These are phyloP conservation scores for Ypsolopha scabrella DNA, from an alignment of 2,888 invertebrate species.

Conservation along the genomic window DNA sequence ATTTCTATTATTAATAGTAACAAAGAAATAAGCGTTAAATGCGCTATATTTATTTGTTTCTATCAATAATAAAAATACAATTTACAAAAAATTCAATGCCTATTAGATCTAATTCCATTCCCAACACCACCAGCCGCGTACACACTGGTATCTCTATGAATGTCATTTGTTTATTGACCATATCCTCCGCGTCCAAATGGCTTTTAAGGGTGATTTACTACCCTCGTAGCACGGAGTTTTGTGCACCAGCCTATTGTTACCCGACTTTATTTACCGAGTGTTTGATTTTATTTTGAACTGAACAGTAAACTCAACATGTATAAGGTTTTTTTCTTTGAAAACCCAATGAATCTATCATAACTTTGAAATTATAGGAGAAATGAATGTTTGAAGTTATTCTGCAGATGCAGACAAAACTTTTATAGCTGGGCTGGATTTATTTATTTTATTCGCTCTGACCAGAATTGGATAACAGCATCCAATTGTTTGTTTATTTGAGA, in stretches of 20 bases:
- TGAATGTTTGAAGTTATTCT: neutral
- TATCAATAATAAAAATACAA: no score
- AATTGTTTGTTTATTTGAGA: no score
- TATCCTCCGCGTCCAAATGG: slow-evolving; percentile 53
- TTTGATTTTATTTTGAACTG: neutral
- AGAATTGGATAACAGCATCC: no score
- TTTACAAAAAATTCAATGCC: no score
- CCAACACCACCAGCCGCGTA: no score
- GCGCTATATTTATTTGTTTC: no score
- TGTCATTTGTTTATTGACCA: slow-evolving; percentile 57
- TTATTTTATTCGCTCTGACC: no score
- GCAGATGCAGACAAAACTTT: neutral
- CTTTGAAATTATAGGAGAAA: neutral
- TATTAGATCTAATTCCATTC: no score
- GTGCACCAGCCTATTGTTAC: neutral
- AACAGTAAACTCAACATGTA: neutral
- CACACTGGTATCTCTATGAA: slow-evolving; percentile 11
- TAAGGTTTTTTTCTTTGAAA: neutral
- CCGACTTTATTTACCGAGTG: neutral
- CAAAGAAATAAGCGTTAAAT: no score
- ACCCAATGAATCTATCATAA: neutral
- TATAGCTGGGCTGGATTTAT: no score
- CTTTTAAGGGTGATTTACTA: slow-evolving; percentile 49
- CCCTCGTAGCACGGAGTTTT: neutral
- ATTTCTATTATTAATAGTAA: no score